These are phyloP conservation scores for Periplaneta americana DNA, from an alignment of 1,140 invertebrate species.

Conservation along the genomic window DNA sequence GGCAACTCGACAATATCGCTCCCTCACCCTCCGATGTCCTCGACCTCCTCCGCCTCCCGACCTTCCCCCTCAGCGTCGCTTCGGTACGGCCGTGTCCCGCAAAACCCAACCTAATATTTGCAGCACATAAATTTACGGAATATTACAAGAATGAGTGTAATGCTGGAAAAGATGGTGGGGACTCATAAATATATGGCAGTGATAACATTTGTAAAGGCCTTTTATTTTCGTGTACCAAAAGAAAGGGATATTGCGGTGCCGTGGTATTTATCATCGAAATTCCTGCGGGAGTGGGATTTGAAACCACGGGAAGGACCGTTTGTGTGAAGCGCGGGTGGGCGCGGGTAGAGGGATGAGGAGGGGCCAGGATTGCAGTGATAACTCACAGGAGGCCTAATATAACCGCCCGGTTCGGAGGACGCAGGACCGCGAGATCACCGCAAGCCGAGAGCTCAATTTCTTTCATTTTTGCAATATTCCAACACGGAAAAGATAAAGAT, in stretches of 20 bases:
- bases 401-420: background rate
- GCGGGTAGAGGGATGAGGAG: background rate
- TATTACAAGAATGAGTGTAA: slow-evolving; percentile 28
- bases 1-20: slow-evolving; percentile 10
- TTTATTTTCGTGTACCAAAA: slow-evolving; percentile 28
- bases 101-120: slow-evolving; percentile 25
- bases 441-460: background rate
- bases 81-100: background rate
- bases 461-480: background rate
- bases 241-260: slow-evolving; percentile 27
- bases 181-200: slow-evolving; percentile 32
- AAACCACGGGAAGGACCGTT: background rate
- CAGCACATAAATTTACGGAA: slow-evolving; percentile 28
- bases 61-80: background rate
- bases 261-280: slow-evolving; percentile 29
- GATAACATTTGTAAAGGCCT: slow-evolving; percentile 32
- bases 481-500: background rate
- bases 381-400: background rate
- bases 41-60: background rate
- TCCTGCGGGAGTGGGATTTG: slow-evolving; percentile 15
- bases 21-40: background rate
- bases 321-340: background rate
- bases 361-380: slow-evolving; percentile 5
- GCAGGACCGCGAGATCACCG: background rate
- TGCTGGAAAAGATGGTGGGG: slow-evolving; percentile 23